Conservation (phyloP, 2,113 vertebrate genomes). For the Ceuthmochares aereus region DNA sequence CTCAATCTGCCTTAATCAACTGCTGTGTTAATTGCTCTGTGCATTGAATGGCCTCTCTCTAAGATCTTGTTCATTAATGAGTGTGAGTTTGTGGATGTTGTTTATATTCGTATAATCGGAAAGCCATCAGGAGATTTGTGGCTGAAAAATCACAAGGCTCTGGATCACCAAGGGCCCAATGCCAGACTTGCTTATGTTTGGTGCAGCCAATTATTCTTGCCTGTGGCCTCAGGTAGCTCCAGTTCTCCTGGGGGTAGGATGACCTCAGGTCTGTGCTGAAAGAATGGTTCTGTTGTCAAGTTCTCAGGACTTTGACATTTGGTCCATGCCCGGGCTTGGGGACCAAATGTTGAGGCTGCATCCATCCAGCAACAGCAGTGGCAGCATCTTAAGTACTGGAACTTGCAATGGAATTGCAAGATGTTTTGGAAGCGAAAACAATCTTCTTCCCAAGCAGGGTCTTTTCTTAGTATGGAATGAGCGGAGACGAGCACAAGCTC, state of each 20-base stretch:
- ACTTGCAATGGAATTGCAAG: too few species aligned
- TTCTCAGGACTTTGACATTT: too few species aligned
- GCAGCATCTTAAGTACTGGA: too few species aligned
- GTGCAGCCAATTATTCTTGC: neutral
- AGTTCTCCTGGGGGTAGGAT: neutral
- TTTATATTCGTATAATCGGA: neutral
- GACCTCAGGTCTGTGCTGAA: neutral
- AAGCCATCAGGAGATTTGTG: slow-evolving; percentile 2
- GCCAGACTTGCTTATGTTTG: neutral
- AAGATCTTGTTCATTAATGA: slow-evolving; percentile 37
- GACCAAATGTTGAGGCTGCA: too few species aligned
- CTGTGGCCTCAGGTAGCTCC: neutral
- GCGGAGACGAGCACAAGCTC: neutral
- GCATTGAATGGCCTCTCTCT: slow-evolving; percentile 20
- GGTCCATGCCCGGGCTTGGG: too few species aligned
- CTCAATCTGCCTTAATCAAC: slow-evolving; percentile 43
- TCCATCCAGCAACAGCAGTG: too few species aligned
- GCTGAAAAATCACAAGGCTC: neutral
- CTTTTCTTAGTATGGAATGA: neutral
- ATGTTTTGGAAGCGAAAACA: too few species aligned
- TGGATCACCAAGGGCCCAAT: neutral
- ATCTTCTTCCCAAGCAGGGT: too few species aligned
- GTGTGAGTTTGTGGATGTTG: neutral
- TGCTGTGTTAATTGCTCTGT: slow-evolving; percentile 59
- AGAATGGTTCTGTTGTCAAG: too few species aligned